A percentile compares a stretch with the other conserved stretches of the same genome.
Conservation (phyloP, 2,797 vertebrate species). For the Galago senegalensis region DNA sequence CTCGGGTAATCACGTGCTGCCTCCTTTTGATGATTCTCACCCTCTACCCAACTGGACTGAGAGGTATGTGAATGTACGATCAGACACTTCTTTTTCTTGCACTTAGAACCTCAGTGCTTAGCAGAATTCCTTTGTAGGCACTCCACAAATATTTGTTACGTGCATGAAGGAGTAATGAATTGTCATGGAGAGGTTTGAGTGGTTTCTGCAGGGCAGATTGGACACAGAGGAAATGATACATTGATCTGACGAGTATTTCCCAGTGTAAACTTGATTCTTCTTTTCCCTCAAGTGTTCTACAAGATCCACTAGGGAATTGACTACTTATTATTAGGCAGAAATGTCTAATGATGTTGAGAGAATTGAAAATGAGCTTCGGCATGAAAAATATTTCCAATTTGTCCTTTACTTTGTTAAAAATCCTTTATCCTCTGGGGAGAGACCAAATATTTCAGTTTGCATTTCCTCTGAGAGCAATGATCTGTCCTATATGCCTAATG, state of each 20-base stretch:
- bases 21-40: neutral
- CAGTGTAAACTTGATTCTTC: neutral
- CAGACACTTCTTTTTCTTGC: neutral
- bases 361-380: constrained; percentile 41
- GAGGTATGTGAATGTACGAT: accelerated
- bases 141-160: neutral
- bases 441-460: constrained; percentile 54
- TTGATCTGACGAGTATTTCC: constrained; percentile 1
- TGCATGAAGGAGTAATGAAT: neutral
- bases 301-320: neutral
- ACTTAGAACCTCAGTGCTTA: neutral
- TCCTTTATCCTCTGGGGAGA: constrained; percentile 18
- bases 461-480: constrained; percentile 51
- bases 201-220: neutral
- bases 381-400: constrained; percentile 55
- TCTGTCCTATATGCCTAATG: neutral
- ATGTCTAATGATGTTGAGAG: constrained; percentile 27
- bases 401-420: constrained; percentile 67
- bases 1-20: neutral
- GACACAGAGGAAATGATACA: neutral
- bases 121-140: neutral
- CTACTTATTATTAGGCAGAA: neutral
- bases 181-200: neutral
- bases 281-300: neutral
- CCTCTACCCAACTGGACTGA: neutral